Evolutionary conservation across 2,113 vertebrate species (phyloP).

Genomic region (Campylomormyrus numenius): DNA sequence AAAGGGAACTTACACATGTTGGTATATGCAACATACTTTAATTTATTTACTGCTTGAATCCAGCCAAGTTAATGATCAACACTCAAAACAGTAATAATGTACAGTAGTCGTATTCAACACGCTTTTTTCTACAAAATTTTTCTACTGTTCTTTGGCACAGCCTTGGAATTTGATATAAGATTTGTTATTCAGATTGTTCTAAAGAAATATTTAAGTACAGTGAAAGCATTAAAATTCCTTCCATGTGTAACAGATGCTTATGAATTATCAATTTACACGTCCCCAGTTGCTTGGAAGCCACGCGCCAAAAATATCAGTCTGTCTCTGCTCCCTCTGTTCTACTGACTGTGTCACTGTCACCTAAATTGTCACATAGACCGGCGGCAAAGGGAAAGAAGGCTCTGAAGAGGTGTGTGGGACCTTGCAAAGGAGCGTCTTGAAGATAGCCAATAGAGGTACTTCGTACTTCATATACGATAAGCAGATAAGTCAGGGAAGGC

Average conservation of each 20-base stretch:
- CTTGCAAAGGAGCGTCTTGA: background rate
- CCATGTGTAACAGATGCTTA: slow-evolving; percentile 1
- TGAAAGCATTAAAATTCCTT: background rate
- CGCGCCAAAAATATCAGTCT: background rate
- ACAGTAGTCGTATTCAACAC: background rate
- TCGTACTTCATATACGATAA: background rate
- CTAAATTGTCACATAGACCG: background rate
- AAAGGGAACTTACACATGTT: background rate
- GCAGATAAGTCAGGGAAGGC: background rate
- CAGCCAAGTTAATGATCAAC: background rate
- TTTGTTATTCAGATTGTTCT: background rate
- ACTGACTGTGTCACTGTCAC: background rate
- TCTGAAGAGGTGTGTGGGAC: background rate
- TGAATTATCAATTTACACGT: slow-evolving; percentile 10
- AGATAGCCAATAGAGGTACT: background rate
- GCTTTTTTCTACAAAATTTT: background rate
- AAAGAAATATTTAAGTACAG: slow-evolving; percentile 5
- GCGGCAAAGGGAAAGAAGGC: background rate
- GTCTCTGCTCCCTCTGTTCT: background rate
- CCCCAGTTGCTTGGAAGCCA: background rate
- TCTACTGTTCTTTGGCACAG: background rate
- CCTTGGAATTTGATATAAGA: background rate
- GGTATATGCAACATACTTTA: background rate
- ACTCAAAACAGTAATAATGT: background rate
- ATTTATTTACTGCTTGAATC: background rate